Conservation (phyloP, 2,888 invertebrate species). For the Agriopis marginaria region DNA sequence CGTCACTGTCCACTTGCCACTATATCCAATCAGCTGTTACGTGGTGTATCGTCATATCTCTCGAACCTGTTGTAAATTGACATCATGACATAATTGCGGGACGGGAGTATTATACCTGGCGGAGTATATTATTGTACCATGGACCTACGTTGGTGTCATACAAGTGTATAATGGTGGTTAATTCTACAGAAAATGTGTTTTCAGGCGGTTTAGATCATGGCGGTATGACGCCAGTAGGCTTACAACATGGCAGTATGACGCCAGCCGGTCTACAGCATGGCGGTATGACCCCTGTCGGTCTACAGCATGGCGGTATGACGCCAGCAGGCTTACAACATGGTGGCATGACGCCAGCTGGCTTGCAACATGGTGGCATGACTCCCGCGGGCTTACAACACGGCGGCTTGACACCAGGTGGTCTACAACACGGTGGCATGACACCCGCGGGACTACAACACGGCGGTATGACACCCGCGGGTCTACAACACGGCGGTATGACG, state of each 20-base stretch:
- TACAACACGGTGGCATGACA: constrained; percentile 81
- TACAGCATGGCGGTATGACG: constrained; percentile 71
- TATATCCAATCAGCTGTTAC: no score
- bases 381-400: constrained; percentile 65
- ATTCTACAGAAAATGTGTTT: neutral
- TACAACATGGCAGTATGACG: constrained; percentile 50
- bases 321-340: constrained; percentile 60
- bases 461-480: constrained; percentile 74
- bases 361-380: constrained; percentile 73
- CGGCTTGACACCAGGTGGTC: constrained; percentile 74
- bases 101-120: no score
- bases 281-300: constrained; percentile 68
- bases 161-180: neutral
- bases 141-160: no score
- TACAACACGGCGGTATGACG: constrained; percentile 67
- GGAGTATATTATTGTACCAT: no score
- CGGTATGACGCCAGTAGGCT: constrained; percentile 61
- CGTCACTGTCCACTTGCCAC: no score
- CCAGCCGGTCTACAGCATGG: constrained; percentile 58
- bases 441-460: constrained; percentile 65
- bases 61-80: no score
- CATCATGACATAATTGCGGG: no score
- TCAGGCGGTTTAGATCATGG: constrained; percentile 37
- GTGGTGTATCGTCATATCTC: no score
- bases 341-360: constrained; percentile 67